A percentile compares a stretch with the other conserved stretches of the same genome.
These are phyloP conservation scores for Sarcophaga subvicina DNA, from an alignment of 2,888 invertebrate genomes.

Conservation along the genomic window DNA sequence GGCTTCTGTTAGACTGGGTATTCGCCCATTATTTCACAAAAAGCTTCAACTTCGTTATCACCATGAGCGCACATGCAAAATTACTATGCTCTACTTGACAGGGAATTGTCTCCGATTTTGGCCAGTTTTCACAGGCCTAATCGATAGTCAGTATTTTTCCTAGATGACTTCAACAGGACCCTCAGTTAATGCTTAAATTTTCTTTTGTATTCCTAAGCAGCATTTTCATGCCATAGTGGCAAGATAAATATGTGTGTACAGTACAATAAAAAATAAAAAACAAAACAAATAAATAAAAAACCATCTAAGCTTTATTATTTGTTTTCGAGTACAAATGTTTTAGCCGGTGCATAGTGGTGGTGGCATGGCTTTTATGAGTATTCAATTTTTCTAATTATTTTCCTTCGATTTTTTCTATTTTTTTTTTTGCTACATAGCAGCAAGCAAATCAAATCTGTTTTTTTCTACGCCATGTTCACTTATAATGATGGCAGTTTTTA, in stretches of 20 bases:
- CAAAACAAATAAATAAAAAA: not conserved
- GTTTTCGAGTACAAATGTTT: conserved; percentile 63
- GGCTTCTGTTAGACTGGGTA: no score
- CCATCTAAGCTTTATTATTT: conserved; percentile 22
- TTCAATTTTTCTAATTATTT: conserved; percentile 34
- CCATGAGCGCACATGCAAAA: no score
- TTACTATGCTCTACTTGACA: no score
- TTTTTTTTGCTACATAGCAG: not conserved
- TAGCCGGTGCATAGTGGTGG: conserved; percentile 64
- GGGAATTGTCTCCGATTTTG: no score
- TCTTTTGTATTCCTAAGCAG: no score
- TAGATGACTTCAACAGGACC: no score
- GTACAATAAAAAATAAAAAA: not conserved
- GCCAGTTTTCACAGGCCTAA: no score
- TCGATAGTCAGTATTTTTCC: no score
- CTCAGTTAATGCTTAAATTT: no score
- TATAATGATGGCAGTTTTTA: conserved; percentile 47
- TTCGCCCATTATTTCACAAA: no score
- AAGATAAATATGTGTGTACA: not conserved
- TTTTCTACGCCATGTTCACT: conserved; percentile 15
- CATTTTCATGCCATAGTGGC: no score
- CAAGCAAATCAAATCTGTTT: conserved; percentile 58
- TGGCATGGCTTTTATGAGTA: conserved; percentile 68
- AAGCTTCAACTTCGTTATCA: no score
- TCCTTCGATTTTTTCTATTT: conserved; percentile 3